phyloP scores from a whole-genome alignment of 2,888 invertebrate species.

The Gerosis bhagava region DNA sequence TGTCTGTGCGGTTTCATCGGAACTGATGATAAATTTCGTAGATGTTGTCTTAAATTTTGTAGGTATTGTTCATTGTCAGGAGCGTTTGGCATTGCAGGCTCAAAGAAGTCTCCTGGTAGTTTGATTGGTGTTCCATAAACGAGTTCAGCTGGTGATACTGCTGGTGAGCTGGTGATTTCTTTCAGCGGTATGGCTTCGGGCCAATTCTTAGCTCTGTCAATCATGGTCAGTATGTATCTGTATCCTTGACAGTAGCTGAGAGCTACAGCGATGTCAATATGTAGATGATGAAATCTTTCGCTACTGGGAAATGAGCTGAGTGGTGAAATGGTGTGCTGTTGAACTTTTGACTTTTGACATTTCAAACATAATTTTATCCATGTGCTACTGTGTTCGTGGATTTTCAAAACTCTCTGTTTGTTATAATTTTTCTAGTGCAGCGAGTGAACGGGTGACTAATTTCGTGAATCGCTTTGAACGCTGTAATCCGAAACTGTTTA shows the following conservation, averaged over 20 bases:
- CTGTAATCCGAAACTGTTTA: slow-evolving; percentile 1
- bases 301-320: slow-evolving; percentile 18
- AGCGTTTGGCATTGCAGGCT: slow-evolving; percentile 8
- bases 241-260: slow-evolving; percentile 33
- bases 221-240: slow-evolving; percentile 28
- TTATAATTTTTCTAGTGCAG: slow-evolving; percentile 20
- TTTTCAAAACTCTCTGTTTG: slow-evolving; percentile 28
- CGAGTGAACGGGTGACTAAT: slow-evolving; percentile 21
- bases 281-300: slow-evolving; percentile 26
- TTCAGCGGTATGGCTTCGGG: slow-evolving; percentile 27
- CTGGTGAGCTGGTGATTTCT: slow-evolving; percentile 30
- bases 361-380: slow-evolving; percentile 28
- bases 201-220: slow-evolving; percentile 29
- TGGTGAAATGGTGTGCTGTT: slow-evolving; percentile 28
- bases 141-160: slow-evolving; percentile 14
- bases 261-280: slow-evolving; percentile 28
- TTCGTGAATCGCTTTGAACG: slow-evolving; percentile 12
- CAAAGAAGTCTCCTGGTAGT: slow-evolving; percentile 20
- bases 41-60: slow-evolving; percentile 8
- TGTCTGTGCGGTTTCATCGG: slow-evolving; percentile 14
- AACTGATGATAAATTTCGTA: slow-evolving; percentile 3
- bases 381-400: slow-evolving; percentile 28
- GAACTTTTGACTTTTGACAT: slow-evolving; percentile 31
- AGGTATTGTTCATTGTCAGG: slow-evolving; percentile 4
- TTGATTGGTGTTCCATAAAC: slow-evolving; percentile 20